These are phyloP conservation scores for Lynx canadensis DNA, from an alignment of 2,113 vertebrate species.

Conservation along the genomic window DNA sequence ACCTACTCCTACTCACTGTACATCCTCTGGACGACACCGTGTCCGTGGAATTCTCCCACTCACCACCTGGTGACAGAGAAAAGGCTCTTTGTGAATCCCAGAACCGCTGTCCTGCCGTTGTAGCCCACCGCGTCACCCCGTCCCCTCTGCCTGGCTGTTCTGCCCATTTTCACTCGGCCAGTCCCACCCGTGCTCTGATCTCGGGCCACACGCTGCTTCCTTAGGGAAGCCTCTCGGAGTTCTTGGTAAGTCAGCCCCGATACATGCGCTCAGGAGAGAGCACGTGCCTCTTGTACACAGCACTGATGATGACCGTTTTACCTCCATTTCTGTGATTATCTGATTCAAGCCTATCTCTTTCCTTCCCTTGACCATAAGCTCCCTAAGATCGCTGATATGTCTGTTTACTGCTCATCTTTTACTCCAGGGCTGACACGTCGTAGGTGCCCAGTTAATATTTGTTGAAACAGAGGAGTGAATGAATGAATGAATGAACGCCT, in stretches of 20 bases:
- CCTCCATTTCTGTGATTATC: background rate
- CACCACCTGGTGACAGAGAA: background rate
- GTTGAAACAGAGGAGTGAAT: background rate
- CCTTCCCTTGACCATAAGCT: background rate
- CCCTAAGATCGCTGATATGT: background rate
- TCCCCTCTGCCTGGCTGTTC: background rate
- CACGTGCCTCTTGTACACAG: rapidly evolving
- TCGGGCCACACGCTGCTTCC: background rate
- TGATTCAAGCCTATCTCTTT: background rate
- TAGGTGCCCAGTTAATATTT: background rate
- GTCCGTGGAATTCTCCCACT: background rate
- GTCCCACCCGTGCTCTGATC: background rate
- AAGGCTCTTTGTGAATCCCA: background rate
- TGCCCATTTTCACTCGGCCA: background rate
- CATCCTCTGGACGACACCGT: background rate
- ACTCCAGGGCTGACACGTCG: background rate
- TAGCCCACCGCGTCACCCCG: rapidly evolving
- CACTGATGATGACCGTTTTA: background rate
- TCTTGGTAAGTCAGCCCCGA: background rate
- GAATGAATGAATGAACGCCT: background rate
- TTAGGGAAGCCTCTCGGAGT: background rate
- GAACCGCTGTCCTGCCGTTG: background rate
- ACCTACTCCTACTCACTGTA: background rate
- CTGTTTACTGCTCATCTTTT: background rate
- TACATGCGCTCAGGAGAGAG: rapidly evolving